Evolutionary conservation across 2,888 invertebrate species (phyloP).

Genomic region (Caenorhabditis doughertyi): DNA sequence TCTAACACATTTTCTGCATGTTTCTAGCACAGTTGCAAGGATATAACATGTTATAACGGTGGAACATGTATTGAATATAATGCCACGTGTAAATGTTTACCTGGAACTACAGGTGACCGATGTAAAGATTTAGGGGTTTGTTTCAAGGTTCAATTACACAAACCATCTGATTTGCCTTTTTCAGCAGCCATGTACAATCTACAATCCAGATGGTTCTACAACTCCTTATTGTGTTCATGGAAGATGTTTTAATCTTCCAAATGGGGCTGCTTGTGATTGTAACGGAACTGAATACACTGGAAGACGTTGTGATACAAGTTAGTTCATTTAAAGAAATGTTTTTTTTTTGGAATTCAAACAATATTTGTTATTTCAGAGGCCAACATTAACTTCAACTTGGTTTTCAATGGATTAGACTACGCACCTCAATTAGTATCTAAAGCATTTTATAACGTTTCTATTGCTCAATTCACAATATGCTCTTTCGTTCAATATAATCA

Average conservation of each 20-base stretch:
- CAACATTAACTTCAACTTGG: constrained; percentile 54
- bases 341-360: not conserved
- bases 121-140: constrained; percentile 56
- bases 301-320: constrained; percentile 50
- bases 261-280: constrained; percentile 52
- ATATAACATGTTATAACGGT: constrained; percentile 47
- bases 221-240: constrained; percentile 49
- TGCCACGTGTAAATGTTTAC: constrained; percentile 42
- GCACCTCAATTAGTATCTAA: constrained; percentile 38
- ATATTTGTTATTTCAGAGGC: constrained; percentile 19
- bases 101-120: constrained; percentile 44
- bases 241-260: constrained; percentile 26
- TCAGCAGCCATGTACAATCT: constrained; percentile 54
- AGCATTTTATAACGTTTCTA: constrained; percentile 14
- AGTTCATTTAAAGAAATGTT: too few relatives aligned
- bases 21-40: constrained; percentile 42
- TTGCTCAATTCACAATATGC: constrained; percentile 55
- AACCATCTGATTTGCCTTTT: not conserved
- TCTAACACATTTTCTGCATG: not conserved
- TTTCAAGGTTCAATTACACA: not conserved
- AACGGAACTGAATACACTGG: constrained; percentile 35
- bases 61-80: constrained; percentile 42
- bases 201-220: constrained; percentile 17
- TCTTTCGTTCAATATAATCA: constrained; percentile 59
- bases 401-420: constrained; percentile 60